These are phyloP conservation scores for Danio jaintianensis DNA, from an alignment of 2,797 vertebrate genomes.

Conservation along the genomic window DNA sequence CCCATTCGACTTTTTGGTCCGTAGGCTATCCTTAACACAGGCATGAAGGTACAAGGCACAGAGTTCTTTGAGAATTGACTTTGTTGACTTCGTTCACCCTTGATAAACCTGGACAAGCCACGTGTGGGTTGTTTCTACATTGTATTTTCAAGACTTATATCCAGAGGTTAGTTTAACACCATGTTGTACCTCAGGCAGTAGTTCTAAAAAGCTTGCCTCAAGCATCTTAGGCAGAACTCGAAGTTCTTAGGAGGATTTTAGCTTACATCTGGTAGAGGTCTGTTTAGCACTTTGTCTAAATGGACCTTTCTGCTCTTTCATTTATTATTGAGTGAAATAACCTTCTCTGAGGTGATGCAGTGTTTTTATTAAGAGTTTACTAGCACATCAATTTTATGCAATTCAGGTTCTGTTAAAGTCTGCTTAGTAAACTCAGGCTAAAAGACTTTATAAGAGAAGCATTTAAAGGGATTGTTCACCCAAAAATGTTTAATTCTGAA, in stretches of 20 bases:
- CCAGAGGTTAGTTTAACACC: slow-evolving; percentile 20
- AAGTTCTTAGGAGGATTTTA: slow-evolving; percentile 38
- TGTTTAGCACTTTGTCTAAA: not conserved
- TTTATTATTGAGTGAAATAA: slow-evolving; percentile 18
- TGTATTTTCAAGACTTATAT: slow-evolving; percentile 30
- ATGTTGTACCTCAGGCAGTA: slow-evolving; percentile 60
- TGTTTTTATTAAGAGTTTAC: slow-evolving; percentile 5
- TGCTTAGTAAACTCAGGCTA: not conserved
- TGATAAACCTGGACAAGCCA: slow-evolving; percentile 27
- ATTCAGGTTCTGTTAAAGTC: not conserved
- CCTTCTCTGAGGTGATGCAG: not conserved
- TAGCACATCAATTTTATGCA: not conserved
- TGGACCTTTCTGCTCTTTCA: not conserved
- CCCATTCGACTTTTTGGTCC: not conserved
- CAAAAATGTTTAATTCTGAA: too few relatives aligned
- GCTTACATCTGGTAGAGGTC: slow-evolving; percentile 19
- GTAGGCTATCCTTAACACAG: slow-evolving; percentile 23
- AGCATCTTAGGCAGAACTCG: slow-evolving; percentile 24
- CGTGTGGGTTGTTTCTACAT: slow-evolving; percentile 27
- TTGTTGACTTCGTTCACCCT: slow-evolving; percentile 33
- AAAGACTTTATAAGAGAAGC: too few relatives aligned
- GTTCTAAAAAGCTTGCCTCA: slow-evolving; percentile 45
- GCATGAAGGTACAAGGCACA: not conserved
- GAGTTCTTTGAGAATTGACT: not conserved
- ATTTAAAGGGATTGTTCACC: too few relatives aligned